phyloP scores from a whole-genome alignment of 2,113 vertebrate species.

The Antidorcas marsupialis region DNA sequence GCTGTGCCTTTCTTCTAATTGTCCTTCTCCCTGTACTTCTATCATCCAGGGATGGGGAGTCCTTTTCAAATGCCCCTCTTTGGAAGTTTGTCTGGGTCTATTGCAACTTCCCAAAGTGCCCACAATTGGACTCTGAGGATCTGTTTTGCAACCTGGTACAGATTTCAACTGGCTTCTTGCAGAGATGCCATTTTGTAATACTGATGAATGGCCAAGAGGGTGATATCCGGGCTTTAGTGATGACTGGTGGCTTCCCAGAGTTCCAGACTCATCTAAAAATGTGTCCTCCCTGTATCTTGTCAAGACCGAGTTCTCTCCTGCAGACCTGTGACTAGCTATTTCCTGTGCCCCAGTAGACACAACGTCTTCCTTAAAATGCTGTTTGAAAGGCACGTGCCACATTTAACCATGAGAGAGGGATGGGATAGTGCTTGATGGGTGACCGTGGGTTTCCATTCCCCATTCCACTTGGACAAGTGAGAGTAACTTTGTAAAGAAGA shows the following conservation, averaged over 20 bases:
- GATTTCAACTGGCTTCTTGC: slow-evolving; percentile 46
- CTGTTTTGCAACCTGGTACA: slow-evolving; percentile 61
- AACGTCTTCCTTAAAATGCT: neutral
- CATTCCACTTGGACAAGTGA: slow-evolving; percentile 33
- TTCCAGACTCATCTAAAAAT: neutral
- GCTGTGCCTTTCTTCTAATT: neutral
- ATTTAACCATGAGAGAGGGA: neutral
- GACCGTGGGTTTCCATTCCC: slow-evolving; percentile 22
- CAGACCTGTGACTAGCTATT: neutral
- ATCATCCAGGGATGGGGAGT: slow-evolving; percentile 1
- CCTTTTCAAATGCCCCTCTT: slow-evolving; percentile 56
- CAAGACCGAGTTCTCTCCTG: neutral
- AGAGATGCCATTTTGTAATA: slow-evolving; percentile 61
- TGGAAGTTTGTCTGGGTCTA: slow-evolving; percentile 58
- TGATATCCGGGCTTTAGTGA: slow-evolving; percentile 50
- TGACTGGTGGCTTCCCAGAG: slow-evolving; percentile 47
- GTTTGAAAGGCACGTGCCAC: neutral
- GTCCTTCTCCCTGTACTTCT: neutral
- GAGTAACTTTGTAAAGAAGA: slow-evolving; percentile 42
- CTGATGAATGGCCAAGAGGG: slow-evolving; percentile 36
- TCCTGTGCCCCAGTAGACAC: neutral
- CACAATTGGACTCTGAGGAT: slow-evolving; percentile 58
- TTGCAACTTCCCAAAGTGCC: slow-evolving; percentile 46
- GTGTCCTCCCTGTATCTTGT: neutral
- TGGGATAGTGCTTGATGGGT: neutral